Evolutionary conservation across 2,888 invertebrate species (phyloP).

Genomic region (Apamea anceps): DNA sequence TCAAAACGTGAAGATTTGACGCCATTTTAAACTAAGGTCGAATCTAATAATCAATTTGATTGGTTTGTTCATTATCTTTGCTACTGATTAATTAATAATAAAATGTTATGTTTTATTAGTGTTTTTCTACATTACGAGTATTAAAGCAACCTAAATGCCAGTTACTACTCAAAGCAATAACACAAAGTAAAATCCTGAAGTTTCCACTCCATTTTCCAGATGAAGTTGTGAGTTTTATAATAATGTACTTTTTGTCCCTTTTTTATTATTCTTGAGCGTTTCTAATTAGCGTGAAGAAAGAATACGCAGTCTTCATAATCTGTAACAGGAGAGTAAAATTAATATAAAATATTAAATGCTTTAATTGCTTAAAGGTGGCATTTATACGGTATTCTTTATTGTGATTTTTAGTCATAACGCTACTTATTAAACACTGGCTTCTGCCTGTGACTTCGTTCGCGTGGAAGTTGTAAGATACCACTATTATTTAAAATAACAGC

Average conservation of each 20-base stretch:
- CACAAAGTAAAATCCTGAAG: neutral
- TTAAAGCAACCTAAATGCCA: neutral
- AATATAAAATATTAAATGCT: slow-evolving; percentile 11
- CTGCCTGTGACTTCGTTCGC: no score
- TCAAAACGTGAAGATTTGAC: slow-evolving; percentile 20
- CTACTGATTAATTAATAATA: neutral
- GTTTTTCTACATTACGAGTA: neutral
- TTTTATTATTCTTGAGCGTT: slow-evolving; percentile 71
- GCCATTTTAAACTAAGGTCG: slow-evolving; percentile 26
- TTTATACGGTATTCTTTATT: neutral
- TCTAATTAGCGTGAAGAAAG: slow-evolving; percentile 80
- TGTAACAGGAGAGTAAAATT: slow-evolving; percentile 61
- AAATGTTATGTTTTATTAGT: neutral
- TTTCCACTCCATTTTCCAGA: slow-evolving; percentile 1
- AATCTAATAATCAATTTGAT: slow-evolving; percentile 15
- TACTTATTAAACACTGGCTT: neutral
- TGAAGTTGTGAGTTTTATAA: slow-evolving; percentile 24
- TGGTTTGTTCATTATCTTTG: neutral
- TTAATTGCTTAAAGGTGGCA: slow-evolving; percentile 1
- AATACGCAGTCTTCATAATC: slow-evolving; percentile 85
- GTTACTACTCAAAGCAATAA: neutral
- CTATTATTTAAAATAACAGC: no score
- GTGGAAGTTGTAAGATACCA: no score
- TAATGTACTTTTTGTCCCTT: slow-evolving; percentile 15
- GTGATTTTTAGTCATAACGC: neutral